Evolutionary conservation across 2,113 vertebrate species (phyloP), one percentile per base, ranked within the genome.

Genomic region (Seriola dumerili): DNA sequence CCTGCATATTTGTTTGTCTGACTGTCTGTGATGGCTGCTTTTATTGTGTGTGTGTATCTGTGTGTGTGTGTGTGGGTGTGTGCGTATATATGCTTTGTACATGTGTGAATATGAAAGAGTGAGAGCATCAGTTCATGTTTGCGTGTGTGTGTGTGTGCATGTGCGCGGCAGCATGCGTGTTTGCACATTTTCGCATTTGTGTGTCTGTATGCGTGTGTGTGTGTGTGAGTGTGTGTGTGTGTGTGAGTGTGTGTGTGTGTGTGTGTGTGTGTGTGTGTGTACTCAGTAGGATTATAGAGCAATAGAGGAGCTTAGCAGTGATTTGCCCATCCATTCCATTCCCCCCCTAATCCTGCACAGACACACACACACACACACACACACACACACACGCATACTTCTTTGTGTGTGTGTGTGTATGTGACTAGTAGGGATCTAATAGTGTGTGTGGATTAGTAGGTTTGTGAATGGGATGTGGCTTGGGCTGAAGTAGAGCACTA

Each of bases 251-350:
- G n/a, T 85, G 70, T 81, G 88, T 82, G 75, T 82, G 78, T 91
- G 70, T 72, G 65, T 82, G 63, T 81, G 66, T 76, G 21, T 73
- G n/a, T 85, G 70, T 81, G 88, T 82, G 75, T 82, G 78, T 91
- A 84, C 81, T 91, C 86, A 65, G 74, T 82, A 58, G 91, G 92
- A 94, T 94, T 95, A 94, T 89, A 85, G 76, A 91, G 93, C 93
- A 94, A 91, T 93, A 91, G 90, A 93, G 85, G 69, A 91, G 91
- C 69, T 95, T 95, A 94, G 87, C 82, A 82, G 88, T 93, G 92
- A 92, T 94, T 95, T 95, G 85, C 88, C 82, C 88, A 73, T 85
- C 89, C 89, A 89, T 94, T 87, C 89, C 92, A 87, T 2, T 86
- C 90, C 83, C 87, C 88, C 89, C 85, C 75, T 93, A 93, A 93